Evolutionary conservation across 2,797 vertebrate genomes (phyloP), one percentile per base, ranked within the genome.

Genomic region (Typhlichthys subterraneus): DNA sequence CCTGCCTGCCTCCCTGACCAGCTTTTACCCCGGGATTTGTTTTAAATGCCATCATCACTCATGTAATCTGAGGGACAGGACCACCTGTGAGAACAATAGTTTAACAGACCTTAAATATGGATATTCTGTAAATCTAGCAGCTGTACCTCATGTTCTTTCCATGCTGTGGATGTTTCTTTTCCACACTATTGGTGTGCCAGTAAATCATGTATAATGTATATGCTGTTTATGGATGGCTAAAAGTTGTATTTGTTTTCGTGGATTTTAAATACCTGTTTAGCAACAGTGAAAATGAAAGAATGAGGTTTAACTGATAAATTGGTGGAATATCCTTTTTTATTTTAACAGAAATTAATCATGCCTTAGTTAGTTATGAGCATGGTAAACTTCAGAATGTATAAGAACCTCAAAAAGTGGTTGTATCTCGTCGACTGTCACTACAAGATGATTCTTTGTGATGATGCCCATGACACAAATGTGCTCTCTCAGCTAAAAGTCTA

Each of bases 1-100:
- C 3, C 23, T 23, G 2, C 23, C 23, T 29, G 23, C 51, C 75
- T 73, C 67, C 77, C 77, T 74, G 79, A 83, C 85, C 80, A 85
- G 79, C 75, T 90, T 89, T 88, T 81, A 85, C 63, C 65, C 72
- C 63, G 64, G 80, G 62, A 48, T 70, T 77, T 74, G 29, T 87
- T 82, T 83, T 74, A 61, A 79, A 62, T 52, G 57, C 70, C 73
- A 69, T 74, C 52, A 59, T 75, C 23, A 29, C 76, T 81, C 70
- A 76, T 77, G n/a, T 65, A 56, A 77, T 66, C 56, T 52, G 13
- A 59, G 55, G 68, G 67, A 63, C 69, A 51, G 62, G 59, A 23
- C 70, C 75, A 80, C 73, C 79, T 61, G 54, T 60, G 29, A 71
- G 56, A 69, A 80, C 65, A 59, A 65, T 67, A 69, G 53, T 71